Conservation (phyloP, 2,113 vertebrate genomes). For the Neomonachus schauinslandi region DNA sequence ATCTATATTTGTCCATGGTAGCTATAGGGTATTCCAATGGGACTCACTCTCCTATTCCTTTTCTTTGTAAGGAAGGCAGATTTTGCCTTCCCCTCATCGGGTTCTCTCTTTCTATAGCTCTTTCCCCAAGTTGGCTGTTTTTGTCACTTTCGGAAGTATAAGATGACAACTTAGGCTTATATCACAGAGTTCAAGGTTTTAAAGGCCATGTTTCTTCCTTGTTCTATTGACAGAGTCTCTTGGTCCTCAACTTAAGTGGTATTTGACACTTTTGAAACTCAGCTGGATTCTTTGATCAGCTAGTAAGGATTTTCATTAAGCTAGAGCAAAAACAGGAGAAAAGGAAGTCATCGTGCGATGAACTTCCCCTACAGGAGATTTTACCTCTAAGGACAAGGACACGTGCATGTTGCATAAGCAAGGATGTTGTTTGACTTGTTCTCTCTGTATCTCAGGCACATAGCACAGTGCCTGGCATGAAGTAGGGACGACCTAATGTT, state of each 20-base stretch:
- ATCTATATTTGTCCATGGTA: not conserved
- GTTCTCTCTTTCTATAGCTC: not conserved
- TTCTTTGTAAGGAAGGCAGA: not conserved
- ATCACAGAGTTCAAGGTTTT: not conserved
- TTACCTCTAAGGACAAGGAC: not conserved
- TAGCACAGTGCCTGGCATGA: not conserved
- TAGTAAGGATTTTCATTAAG: not conserved
- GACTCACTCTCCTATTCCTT: not conserved
- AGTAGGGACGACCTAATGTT: not conserved
- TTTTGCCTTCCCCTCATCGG: not conserved
- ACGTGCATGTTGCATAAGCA: not conserved
- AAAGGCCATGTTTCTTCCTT: not conserved
- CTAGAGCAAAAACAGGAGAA: not conserved
- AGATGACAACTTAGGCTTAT: not conserved
- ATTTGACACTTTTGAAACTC: not conserved
- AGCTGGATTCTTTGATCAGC: not conserved
- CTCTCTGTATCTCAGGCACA: not conserved
- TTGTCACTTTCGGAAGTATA: constrained; percentile 26
- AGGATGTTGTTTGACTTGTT: not conserved
- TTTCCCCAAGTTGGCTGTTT: not conserved
- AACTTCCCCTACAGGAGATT: not conserved
- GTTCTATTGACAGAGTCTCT: not conserved
- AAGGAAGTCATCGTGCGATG: not conserved
- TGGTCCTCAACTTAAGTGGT: not conserved
- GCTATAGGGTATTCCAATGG: not conserved